These are phyloP conservation scores for Sipha flava DNA, from an alignment of 1,140 invertebrate genomes.

Conservation along the genomic window DNA sequence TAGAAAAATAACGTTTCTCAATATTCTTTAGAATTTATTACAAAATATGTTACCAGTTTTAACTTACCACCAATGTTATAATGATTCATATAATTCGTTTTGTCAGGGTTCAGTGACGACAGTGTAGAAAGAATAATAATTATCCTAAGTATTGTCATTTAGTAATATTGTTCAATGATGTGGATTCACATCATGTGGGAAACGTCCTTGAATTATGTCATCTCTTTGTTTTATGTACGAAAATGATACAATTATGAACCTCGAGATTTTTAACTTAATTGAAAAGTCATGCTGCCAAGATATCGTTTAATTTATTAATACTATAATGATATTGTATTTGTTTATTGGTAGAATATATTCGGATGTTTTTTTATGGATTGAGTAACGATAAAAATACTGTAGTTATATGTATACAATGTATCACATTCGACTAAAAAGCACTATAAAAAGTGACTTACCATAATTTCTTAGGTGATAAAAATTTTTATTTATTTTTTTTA, in stretches of 20 bases:
- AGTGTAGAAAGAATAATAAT: neutral
- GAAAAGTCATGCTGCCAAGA: neutral
- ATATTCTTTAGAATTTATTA: neutral
- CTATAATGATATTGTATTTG: neutral
- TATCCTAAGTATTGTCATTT: neutral
- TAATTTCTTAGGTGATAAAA: no score
- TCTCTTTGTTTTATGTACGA: neutral
- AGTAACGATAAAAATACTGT: no score
- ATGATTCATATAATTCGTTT: neutral
- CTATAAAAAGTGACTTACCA: no score
- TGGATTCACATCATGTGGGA: neutral
- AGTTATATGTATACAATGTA: no score
- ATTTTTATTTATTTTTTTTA: no score
- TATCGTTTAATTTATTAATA: neutral
- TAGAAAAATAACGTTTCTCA: neutral
- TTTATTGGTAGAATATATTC: neutral
- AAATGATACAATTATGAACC: neutral
- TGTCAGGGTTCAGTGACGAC: neutral
- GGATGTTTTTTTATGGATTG: no score
- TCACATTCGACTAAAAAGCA: no score
- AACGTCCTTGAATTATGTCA: constrained; percentile 2
- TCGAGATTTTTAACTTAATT: neutral
- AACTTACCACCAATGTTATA: no score
- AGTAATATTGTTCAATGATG: neutral
- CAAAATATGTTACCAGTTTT: neutral